Conservation (phyloP, 1,140 invertebrate species). For the Heliconius eleuchia region DNA sequence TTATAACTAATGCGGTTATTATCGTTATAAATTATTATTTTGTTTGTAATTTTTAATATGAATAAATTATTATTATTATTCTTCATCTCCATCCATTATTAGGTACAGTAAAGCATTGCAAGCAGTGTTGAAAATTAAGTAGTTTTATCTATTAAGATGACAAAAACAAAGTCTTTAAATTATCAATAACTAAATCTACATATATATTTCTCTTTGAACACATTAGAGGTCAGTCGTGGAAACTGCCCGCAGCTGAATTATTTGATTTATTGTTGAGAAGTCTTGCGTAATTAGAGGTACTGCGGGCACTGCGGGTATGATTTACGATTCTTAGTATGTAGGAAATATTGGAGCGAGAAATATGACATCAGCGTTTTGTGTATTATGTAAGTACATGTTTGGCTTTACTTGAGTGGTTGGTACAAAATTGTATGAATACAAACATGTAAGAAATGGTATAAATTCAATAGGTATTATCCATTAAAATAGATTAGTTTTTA, state of each 20-base stretch:
- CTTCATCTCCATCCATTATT: too few species aligned
- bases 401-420: background rate
- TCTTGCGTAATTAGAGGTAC: conserved; percentile 37
- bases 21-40: too few species aligned
- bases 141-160: too few species aligned
- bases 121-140: too few species aligned
- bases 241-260: conserved; percentile 39
- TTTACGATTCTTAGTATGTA: conserved; percentile 27
- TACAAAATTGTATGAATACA: background rate
- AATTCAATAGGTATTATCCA: background rate
- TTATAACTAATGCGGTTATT: too few species aligned
- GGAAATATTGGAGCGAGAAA: conserved; percentile 6
- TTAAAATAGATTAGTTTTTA: too few species aligned
- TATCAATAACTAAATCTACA: too few species aligned
- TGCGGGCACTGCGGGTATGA: conserved; percentile 38
- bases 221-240: background rate
- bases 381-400: background rate
- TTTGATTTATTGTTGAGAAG: conserved; percentile 37
- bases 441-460: background rate
- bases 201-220: too few species aligned
- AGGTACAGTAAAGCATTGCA: too few species aligned
- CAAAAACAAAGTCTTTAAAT: too few species aligned
- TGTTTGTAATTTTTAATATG: too few species aligned
- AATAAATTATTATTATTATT: too few species aligned
- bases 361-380: conserved; percentile 7